Evolutionary conservation across 2,113 vertebrate species (phyloP).

Genomic region (Okapia johnstoni): DNA sequence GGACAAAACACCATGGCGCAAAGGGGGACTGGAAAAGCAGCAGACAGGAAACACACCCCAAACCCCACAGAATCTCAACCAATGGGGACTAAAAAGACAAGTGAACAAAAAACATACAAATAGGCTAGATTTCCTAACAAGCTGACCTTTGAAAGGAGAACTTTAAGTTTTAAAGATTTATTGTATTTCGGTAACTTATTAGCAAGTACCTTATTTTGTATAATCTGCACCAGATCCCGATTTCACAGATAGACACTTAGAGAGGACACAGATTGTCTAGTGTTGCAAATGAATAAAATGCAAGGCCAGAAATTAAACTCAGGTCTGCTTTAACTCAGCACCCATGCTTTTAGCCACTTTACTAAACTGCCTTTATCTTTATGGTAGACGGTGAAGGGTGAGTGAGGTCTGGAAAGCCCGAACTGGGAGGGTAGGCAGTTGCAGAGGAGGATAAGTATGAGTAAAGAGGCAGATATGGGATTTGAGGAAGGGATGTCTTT

Average conservation of each 20-base stretch:
- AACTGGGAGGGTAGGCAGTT: background rate
- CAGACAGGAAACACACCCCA: background rate
- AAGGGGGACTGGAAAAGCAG: background rate
- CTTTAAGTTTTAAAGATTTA: background rate
- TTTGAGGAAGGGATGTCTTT: background rate
- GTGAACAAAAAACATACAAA: background rate
- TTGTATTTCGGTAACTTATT: background rate
- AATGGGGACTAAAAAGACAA: background rate
- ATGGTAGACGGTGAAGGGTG: background rate
- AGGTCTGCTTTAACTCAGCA: background rate
- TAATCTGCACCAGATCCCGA: background rate
- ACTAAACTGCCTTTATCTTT: background rate
- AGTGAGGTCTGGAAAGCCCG: background rate
- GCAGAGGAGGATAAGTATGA: background rate
- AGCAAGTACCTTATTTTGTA: background rate
- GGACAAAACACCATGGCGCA: background rate
- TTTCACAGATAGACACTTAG: background rate
- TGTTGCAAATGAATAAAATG: background rate
- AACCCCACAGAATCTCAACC: background rate
- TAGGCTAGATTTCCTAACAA: background rate
- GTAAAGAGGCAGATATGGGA: background rate
- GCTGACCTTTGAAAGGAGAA: background rate
- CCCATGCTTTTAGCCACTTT: background rate
- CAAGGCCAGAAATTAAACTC: background rate
- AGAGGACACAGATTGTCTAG: background rate